phyloP scores from a whole-genome alignment of 2,113 vertebrate species.

The Isichthys henryi region DNA sequence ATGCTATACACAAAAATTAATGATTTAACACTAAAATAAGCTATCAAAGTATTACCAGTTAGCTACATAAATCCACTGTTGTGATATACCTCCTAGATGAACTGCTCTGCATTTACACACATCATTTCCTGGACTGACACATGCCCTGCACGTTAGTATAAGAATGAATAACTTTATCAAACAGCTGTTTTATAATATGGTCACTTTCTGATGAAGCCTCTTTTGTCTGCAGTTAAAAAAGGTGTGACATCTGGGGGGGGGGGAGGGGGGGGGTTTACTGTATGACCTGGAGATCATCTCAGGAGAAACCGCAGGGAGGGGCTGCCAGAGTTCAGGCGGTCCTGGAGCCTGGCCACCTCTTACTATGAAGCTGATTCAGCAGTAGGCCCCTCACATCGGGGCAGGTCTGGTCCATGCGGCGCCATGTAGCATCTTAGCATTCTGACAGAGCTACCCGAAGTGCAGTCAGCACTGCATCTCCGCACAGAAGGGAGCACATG shows the following conservation, averaged over 20 bases:
- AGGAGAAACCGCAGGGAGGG: slow-evolving; percentile 29
- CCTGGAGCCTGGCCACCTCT: not conserved
- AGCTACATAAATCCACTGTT: not conserved
- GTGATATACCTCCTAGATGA: not conserved
- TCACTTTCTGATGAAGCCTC: not conserved
- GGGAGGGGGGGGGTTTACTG: not conserved
- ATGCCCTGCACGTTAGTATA: not conserved
- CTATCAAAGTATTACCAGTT: not conserved
- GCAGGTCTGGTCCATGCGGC: not conserved
- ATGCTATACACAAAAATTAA: not conserved
- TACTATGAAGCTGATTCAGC: not conserved
- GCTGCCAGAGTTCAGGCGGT: slow-evolving; percentile 42
- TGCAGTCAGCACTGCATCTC: not conserved
- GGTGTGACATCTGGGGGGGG: not conserved
- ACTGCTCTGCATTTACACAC: not conserved
- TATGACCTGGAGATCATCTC: not conserved
- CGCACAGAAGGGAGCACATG: not conserved
- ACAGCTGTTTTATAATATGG: not conserved
- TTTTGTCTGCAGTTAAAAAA: not conserved
- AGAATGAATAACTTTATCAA: not conserved
- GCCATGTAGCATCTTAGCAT: not conserved
- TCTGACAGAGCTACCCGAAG: not conserved
- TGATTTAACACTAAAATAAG: not conserved
- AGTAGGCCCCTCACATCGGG: not conserved
- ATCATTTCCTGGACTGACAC: not conserved